Base-by-base conservation (phyloP, 1,140 invertebrate genomes). In the Drosophila trapezifrons region DNA sequence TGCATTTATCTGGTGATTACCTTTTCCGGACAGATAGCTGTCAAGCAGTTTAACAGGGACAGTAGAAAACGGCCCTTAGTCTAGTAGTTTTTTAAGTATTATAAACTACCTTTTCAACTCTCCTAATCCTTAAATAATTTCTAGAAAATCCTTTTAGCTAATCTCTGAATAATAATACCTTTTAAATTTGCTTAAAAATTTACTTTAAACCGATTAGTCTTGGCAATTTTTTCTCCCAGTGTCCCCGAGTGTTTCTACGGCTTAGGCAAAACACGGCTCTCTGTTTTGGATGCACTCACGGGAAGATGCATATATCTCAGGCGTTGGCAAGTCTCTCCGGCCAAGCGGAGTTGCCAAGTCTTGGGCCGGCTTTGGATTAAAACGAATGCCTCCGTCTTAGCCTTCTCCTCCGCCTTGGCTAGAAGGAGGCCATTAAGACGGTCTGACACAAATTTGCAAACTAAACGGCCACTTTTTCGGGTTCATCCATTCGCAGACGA, bases 381-480 rank as follows among this genome's bases (percentile, higher is more conserved):
- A 71, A 57, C 70, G 59, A 73, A 63, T 69, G 54, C 57, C 74
- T 35, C 2, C 12, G 27, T 5, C 42, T 37, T 13, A 27, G 13
- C 38, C 18, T 38, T 25, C 6, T 17, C 46, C 42, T 47, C 29
- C 12, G n/a, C 25, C 27, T 51, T 7, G 46, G 2, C n/a, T n/a
- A 29, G 47, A 5, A 18, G 29, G 8, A 27, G 29, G 20, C 54
- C 52, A 55, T 47, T 65, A 59, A 46, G 25, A 29, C 18, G 22
- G 29, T n/a, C 20, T 59, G 43, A 65, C 58, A 42, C 60, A 38
- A 73, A 56, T 87, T 79, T 83, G 54, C 66, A 62, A 66, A 64
- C 76, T 83, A 51, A 87, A 83, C 72, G 62, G 45, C 63, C 62
- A 76, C 60, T 87, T 80, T 71, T 76, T 69, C 67, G 59, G 49